Evolutionary conservation across 1,140 invertebrate genomes (phyloP).

Genomic region (Nephila pilipes): DNA sequence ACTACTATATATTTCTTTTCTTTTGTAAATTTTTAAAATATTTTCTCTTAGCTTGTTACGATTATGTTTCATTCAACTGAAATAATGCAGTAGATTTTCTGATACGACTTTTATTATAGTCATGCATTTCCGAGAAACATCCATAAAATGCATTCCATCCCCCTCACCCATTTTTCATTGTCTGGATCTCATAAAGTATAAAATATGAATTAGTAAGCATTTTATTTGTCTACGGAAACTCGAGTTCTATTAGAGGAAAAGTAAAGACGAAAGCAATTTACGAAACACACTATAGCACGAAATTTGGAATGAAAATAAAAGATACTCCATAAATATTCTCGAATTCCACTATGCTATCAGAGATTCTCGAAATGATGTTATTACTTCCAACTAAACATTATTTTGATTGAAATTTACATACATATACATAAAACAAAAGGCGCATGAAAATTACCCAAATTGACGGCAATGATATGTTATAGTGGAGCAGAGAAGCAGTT

Average conservation of each 20-base stretch:
- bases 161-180: too few species aligned
- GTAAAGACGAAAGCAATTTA: neutral
- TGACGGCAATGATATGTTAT: neutral
- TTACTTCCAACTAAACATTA: neutral
- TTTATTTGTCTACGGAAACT: neutral
- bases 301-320: neutral
- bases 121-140: too few species aligned
- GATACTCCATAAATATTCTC: neutral
- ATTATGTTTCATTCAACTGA: too few species aligned
- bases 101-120: too few species aligned
- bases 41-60: too few species aligned
- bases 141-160: too few species aligned
- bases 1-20: too few species aligned
- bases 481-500: neutral
- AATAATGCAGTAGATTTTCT: too few species aligned
- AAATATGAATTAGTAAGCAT: neutral
- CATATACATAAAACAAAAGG: neutral
- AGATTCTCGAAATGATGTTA: neutral
- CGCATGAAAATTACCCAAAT: neutral
- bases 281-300: neutral
- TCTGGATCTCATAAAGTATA: neutral
- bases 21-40: too few species aligned
- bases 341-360: neutral
- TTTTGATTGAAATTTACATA: neutral
- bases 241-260: neutral